These are phyloP conservation scores for Melanotaenia parkinsoni DNA, from an alignment of 2,797 vertebrate species.

Conservation along the genomic window DNA sequence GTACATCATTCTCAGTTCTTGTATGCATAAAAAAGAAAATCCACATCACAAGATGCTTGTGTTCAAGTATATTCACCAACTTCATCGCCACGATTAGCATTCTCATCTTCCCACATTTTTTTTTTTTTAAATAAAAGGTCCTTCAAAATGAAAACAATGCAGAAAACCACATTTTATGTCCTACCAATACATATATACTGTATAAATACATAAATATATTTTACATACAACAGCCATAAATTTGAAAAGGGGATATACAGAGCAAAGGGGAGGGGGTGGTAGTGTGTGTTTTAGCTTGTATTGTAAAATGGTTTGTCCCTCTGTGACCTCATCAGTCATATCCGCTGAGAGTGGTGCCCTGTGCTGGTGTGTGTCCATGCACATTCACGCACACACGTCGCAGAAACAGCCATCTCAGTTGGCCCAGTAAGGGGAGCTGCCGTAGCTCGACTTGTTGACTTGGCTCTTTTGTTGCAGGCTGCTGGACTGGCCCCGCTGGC, in stretches of 20 bases:
- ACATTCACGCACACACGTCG: background rate
- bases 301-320: conserved; percentile 77
- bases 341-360: conserved; percentile 59
- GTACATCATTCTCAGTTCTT: conserved; percentile 80
- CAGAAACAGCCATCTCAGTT: conserved; percentile 82
- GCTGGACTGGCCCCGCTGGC: conserved; percentile 91
- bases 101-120: conserved; percentile 76
- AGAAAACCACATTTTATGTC: conserved; percentile 90
- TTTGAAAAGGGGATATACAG: conserved; percentile 90
- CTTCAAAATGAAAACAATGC: conserved; percentile 86
- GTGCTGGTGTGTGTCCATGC: conserved; percentile 36
- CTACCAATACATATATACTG: conserved; percentile 95
- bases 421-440: conserved; percentile 96
- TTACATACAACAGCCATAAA: conserved; percentile 97
- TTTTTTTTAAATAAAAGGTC: conserved; percentile 83
- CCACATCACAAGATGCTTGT: conserved; percentile 83
- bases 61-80: conserved; percentile 87
- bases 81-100: conserved; percentile 80
- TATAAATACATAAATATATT: conserved; percentile 99
- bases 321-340: conserved; percentile 78
- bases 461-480: conserved; percentile 97
- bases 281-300: conserved; percentile 79
- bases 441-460: conserved; percentile 94
- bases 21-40: conserved; percentile 83
- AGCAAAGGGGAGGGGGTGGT: conserved; percentile 78